Evolutionary conservation across 2,113 vertebrate genomes (phyloP).

Genomic region (Oxyura jamaicensis): DNA sequence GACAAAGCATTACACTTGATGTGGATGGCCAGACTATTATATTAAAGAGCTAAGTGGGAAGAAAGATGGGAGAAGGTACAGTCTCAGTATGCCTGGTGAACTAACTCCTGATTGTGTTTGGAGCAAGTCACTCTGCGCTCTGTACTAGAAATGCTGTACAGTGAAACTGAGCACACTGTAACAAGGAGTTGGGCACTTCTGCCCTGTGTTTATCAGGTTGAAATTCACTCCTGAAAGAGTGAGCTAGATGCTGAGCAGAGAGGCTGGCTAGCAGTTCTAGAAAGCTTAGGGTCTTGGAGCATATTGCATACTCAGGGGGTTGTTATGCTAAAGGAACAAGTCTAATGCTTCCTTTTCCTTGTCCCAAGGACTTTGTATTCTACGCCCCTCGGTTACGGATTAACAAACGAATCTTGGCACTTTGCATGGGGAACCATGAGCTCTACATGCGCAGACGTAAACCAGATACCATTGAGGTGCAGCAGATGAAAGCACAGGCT

Average conservation of each 20-base stretch:
- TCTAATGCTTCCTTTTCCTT: background rate
- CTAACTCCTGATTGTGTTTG: background rate
- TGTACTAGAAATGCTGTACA: background rate
- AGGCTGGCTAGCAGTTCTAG: background rate
- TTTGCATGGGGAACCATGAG: conserved; percentile 98
- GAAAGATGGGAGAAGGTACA: background rate
- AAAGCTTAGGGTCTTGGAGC: background rate
- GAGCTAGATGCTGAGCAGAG: background rate
- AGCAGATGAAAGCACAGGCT: conserved; percentile 99
- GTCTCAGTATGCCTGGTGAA: background rate
- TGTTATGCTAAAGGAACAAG: background rate
- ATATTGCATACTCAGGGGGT: background rate
- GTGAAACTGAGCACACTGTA: background rate
- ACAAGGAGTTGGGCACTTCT: background rate
- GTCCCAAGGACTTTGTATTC: conserved; percentile 93
- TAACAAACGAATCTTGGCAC: conserved; percentile 94
- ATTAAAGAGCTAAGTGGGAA: background rate
- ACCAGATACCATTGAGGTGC: conserved; percentile 96
- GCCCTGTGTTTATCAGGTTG: background rate
- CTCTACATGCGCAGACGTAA: conserved; percentile 97
- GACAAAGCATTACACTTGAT: background rate
- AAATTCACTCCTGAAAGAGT: background rate
- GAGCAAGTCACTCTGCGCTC: accelerated
- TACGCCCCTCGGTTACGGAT: conserved; percentile 94
- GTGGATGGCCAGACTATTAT: background rate